Base-by-base conservation (phyloP, 2,797 vertebrate species). In the Stomatorhinus walkeri region DNA sequence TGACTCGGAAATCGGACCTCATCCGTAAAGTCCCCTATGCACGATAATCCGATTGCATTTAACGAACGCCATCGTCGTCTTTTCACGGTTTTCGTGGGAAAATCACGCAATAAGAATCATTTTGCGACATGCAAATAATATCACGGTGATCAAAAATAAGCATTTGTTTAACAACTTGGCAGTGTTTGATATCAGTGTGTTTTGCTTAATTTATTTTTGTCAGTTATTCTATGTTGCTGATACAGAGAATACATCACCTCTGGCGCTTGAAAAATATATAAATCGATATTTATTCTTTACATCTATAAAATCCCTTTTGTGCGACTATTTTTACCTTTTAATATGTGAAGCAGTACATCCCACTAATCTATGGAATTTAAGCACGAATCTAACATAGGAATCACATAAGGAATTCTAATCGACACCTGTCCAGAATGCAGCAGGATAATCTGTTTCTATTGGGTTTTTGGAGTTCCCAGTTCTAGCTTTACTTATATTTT, bases 1-100 rank as follows among this genome's bases (percentile, higher is more conserved):
- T 87, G 89, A 68, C 88, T 85, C 32, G 14, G 51, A 59, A 87
- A 90, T 92, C 87, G 89, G 89, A 49, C 79, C 68, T 51, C 91
- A 14, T 64, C 86, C 91, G 91, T 89, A 40, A 89, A 48, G n/a
- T 64, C 32, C 10, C 40, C 40, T 36, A 48, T 56, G 40, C 48
- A 3, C 12, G 32, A 7, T 56, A 59, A 54, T 87, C 7, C 85
- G 48, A 36, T 54, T 56, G 85, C 40, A 87, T 87, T 59, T 59
- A 19, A 87, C 51, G 14, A 87, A 56, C 83, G 83, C 28, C 28
- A 36, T 36, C 16, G 28, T n/a, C 14, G n/a, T 87, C 32, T 59
- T 85, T 49, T 85, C 76, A 81, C 40, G 36, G 36, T 79, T 36
- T 51, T 85, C 46, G 19, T 85, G 43, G 22, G 6, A 85, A 85